A percentile compares a stretch with the other conserved stretches of the same genome.
These are phyloP conservation scores for Coendou prehensilis DNA, from an alignment of 2,797 vertebrate species.

Conservation along the genomic window DNA sequence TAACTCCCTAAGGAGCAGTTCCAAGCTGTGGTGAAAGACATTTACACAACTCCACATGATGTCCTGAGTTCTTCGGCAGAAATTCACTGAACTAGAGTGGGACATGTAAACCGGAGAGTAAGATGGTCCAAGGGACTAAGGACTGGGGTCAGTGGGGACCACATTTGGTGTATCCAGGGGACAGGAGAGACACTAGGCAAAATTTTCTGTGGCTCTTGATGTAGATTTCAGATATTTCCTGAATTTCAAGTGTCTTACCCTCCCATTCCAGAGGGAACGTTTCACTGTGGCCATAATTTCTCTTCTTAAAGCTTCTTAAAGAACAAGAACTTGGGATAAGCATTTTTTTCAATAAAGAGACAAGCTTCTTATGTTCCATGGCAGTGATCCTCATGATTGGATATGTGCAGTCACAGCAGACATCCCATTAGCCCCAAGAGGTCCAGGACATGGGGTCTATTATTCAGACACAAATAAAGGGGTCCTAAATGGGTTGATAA, in stretches of 20 bases:
- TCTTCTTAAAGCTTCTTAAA: constrained; percentile 10
- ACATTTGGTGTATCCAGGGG: background rate
- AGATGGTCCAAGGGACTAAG: background rate
- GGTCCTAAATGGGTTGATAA: background rate
- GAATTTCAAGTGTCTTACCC: background rate
- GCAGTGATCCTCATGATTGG: background rate
- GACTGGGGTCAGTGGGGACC: background rate
- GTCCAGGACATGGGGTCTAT: background rate
- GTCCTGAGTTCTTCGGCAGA: background rate
- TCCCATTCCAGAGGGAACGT: background rate
- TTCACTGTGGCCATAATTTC: background rate
- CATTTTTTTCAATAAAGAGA: background rate
- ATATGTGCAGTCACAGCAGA: background rate
- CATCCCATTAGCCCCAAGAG: background rate
- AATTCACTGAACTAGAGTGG: background rate
- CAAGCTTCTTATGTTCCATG: background rate
- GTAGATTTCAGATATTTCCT: background rate
- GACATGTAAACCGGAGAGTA: background rate
- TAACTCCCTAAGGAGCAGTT: background rate
- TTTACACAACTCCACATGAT: background rate
- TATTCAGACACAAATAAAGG: background rate
- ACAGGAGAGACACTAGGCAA: background rate
- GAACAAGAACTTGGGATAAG: constrained; percentile 9
- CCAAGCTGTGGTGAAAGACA: background rate
- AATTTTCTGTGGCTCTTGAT: background rate